Evolutionary conservation across 1,140 invertebrate species (phyloP).

Genomic region (Penaeus chinensis): DNA sequence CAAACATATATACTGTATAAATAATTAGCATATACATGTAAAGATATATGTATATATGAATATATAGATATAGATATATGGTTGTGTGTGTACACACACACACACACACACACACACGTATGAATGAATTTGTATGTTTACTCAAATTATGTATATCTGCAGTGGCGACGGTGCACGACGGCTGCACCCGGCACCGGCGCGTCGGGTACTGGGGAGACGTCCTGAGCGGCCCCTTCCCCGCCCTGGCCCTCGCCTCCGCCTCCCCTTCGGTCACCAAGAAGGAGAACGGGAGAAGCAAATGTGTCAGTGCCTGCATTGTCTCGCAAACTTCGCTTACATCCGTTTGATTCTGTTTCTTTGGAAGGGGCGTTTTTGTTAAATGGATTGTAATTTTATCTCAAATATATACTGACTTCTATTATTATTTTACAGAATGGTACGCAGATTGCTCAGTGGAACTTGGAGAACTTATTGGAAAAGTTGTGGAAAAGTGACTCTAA

Average conservation of each 20-base stretch:
- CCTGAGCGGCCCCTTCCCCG: constrained; percentile 41
- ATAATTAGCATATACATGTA: not conserved
- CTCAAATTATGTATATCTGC: not conserved
- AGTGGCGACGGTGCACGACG: constrained; percentile 31
- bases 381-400: too few species aligned
- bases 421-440: constrained; percentile 30
- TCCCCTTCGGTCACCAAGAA: not conserved
- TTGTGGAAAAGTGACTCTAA: constrained; percentile 8
- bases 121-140: too few species aligned
- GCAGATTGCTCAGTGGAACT: constrained; percentile 34
- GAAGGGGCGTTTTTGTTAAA: too few species aligned
- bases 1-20: not conserved
- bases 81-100: not conserved
- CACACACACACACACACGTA: too few species aligned
- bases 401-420: not conserved
- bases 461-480: constrained; percentile 24
- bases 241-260: constrained; percentile 36
- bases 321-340: too few species aligned
- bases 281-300: constrained; percentile 15
- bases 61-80: not conserved
- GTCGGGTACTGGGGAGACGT: constrained; percentile 51
- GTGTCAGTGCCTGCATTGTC: constrained; percentile 7
- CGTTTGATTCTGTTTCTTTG: too few species aligned
- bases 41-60: constrained; percentile 5
- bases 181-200: constrained; percentile 7